Evolutionary conservation across 2,113 vertebrate species (phyloP).

Genomic region (Microtus pennsylvanicus): DNA sequence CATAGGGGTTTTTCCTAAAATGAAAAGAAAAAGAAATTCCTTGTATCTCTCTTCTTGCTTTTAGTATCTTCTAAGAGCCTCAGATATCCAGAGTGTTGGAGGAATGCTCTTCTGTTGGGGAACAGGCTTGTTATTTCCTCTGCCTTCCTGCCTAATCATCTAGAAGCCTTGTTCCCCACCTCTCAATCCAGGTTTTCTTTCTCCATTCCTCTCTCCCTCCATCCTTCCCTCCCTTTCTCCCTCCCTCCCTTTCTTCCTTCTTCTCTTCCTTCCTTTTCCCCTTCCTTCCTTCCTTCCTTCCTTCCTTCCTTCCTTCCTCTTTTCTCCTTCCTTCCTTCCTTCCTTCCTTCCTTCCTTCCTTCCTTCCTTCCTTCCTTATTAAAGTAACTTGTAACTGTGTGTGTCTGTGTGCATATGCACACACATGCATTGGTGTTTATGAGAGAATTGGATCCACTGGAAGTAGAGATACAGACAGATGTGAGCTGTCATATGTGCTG

Average conservation of each 20-base stretch:
- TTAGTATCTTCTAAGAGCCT: not conserved
- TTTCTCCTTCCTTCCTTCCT: not conserved
- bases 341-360: not conserved
- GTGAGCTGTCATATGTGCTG: not conserved
- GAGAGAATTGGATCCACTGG: not conserved
- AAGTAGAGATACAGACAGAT: not conserved
- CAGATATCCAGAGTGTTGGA: not conserved
- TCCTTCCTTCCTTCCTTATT: too few species aligned
- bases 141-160: not conserved
- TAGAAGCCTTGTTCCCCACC: not conserved
- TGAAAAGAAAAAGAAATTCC: not conserved
- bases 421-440: not conserved
- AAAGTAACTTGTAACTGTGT: not conserved
- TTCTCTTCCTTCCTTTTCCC: not conserved
- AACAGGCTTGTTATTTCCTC: not conserved
- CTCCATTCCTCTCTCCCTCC: not conserved
- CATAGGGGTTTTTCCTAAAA: not conserved
- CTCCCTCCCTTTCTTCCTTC: not conserved
- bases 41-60: not conserved
- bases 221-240: accelerated
- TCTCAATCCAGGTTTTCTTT: not conserved
- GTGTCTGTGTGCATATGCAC: too few species aligned
- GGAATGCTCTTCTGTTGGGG: not conserved
- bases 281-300: not conserved
- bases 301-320: too few species aligned